Evolutionary conservation across 2,888 invertebrate genomes (phyloP), one percentile per base, ranked within the genome.

Genomic region (Apeira syringaria): DNA sequence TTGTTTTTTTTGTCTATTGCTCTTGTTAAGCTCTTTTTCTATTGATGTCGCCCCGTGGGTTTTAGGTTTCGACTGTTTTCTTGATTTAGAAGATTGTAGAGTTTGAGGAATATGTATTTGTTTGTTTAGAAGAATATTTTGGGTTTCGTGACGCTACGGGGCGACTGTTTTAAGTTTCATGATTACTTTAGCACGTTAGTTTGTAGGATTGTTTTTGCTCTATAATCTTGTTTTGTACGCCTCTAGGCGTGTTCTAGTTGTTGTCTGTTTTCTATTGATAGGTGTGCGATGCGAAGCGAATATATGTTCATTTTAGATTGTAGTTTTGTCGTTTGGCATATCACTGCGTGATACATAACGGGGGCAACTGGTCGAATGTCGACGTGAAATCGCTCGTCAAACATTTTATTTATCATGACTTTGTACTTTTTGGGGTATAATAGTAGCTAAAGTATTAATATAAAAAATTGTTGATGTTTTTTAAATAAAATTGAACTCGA

Each of bases 171-270:
- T 58, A 35, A 31, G 39, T 46, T 35, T 30, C 17, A 58, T 68
- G 50, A 62, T 74, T 74, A 39, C 17, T 44, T 44, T 38, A 49
- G 50, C 48, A 50, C 11, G 47, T 71, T 81, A 75, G 83, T 82
- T 80, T 76, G 73, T 82, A 81, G 79, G 79, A 30, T 76, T 69
- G 76, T 80, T 82, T 70, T 77, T 71, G 59, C 61, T 68, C 63
- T 64, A 63, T 54, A 55, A 28, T 43, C 46, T 52, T 44, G 51
- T 50, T 55, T 50, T 45, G 39, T 38, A 26, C 53, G 62, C 53
- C 53, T 49, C 48, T 54, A 53, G 42, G 59, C 56, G 71, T 70
- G 71, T 68, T 75, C 68, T 71, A 54, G 72, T 72, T 77, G 76
- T 78, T 79, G 70, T 73, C 71, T 77, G 75, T 79, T 78, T 75